Conservation (phyloP, 2,113 vertebrate species). For the Delphinapterus leucas region DNA sequence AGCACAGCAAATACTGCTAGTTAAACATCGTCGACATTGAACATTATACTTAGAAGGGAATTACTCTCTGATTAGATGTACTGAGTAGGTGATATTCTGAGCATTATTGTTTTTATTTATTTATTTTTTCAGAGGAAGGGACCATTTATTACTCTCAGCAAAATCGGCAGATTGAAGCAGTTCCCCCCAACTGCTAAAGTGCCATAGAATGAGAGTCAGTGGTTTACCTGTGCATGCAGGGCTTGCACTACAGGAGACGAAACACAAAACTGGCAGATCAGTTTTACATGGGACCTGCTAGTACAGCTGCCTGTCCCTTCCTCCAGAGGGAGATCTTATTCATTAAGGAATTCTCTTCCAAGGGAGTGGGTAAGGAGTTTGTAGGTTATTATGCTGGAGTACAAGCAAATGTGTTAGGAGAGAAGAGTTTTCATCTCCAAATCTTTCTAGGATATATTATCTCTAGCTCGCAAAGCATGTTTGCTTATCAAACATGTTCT, state of each 20-base stretch:
- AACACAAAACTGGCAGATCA: background rate
- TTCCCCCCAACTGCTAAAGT: background rate
- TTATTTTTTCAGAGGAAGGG: background rate
- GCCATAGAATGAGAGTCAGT: background rate
- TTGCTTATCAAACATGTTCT: background rate
- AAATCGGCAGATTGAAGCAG: background rate
- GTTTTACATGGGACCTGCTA: background rate
- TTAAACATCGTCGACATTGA: background rate
- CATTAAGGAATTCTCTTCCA: background rate
- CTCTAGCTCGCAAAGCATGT: background rate
- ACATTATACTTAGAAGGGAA: background rate
- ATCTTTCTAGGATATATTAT: background rate
- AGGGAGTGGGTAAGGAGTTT: accelerated
- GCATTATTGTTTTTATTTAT: background rate
- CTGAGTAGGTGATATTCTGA: background rate
- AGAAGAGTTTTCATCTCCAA: background rate
- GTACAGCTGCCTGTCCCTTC: accelerated
- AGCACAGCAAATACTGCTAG: background rate
- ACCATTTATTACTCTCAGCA: background rate
- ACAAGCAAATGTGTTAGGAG: background rate
- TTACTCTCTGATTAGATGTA: background rate
- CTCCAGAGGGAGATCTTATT: background rate
- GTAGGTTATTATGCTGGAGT: background rate
- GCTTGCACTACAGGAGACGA: background rate
- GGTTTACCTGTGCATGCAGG: background rate